A percentile compares a stretch with the other conserved stretches of the same genome.
These are phyloP conservation scores for Orthosia cruda DNA, from an alignment of 2,888 invertebrate genomes.

Conservation along the genomic window DNA sequence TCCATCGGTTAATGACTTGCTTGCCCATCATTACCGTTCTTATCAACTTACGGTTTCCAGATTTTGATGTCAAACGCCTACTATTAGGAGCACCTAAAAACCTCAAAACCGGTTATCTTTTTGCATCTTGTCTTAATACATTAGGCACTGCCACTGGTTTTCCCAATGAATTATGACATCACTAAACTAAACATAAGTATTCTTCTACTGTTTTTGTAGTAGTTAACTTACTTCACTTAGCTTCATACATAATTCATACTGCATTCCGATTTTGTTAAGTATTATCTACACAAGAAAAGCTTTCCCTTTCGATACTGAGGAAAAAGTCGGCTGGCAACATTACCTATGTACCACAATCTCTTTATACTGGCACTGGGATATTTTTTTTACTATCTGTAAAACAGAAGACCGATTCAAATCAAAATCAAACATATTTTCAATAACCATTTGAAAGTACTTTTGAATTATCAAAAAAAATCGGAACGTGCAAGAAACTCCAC, in stretches of 20 bases:
- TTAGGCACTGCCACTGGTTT: conserved; percentile 9
- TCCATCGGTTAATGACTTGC: conserved; percentile 6
- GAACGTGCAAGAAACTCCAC: no score
- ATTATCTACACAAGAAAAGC: conserved; percentile 13
- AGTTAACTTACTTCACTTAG: conserved; percentile 16
- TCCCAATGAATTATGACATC: conserved; percentile 28
- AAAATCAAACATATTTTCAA: no score
- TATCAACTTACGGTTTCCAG: conserved; percentile 35
- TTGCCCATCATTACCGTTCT: conserved; percentile 16
- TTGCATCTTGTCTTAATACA: background rate
- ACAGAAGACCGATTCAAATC: no score
- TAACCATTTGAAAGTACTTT: no score
- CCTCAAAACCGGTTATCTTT: conserved; percentile 14
- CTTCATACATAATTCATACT: conserved; percentile 42
- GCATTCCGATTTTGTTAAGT: conserved; percentile 1
- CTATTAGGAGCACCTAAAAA: conserved; percentile 30
- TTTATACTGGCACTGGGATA: no score
- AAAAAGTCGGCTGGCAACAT: background rate
- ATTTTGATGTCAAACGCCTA: conserved; percentile 3
- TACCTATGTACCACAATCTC: background rate
- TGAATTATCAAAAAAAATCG: no score
- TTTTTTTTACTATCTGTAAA: no score
- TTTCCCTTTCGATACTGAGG: conserved; percentile 35
- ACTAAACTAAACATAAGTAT: conserved; percentile 29
- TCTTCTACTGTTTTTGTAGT: conserved; percentile 14